These are phyloP conservation scores for Coreoperca whiteheadi DNA, from an alignment of 2,113 vertebrate genomes.

Conservation along the genomic window DNA sequence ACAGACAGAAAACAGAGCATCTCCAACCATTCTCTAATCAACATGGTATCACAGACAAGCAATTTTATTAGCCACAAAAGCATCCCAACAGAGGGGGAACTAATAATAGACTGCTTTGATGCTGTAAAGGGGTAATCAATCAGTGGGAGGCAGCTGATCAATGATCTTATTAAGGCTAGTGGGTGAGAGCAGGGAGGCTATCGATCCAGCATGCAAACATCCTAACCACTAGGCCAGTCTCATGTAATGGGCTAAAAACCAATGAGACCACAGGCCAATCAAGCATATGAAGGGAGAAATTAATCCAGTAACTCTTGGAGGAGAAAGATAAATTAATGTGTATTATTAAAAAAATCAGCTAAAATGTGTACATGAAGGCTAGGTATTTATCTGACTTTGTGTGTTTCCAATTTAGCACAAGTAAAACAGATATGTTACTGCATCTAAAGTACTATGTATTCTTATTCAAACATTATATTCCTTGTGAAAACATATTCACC, in stretches of 20 bases:
- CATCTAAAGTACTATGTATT: background rate
- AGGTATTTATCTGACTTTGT: background rate
- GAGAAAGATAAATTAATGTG: background rate
- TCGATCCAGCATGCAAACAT: conserved; percentile 79
- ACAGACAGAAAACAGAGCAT: background rate
- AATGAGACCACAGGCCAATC: conserved; percentile 32
- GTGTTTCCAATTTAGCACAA: conserved; percentile 8
- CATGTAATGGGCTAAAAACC: conserved; percentile 40
- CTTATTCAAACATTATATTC: background rate
- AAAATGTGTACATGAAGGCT: conserved; percentile 9
- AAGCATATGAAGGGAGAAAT: conserved; percentile 5
- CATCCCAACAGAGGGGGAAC: conserved; percentile 54
- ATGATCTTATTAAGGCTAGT: conserved; percentile 81
- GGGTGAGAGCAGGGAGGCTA: conserved; percentile 68
- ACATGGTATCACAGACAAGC: conserved; percentile 33
- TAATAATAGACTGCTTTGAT: conserved; percentile 76
- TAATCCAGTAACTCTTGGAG: conserved; percentile 11
- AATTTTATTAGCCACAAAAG: conserved; percentile 67
- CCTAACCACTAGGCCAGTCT: conserved; percentile 45
- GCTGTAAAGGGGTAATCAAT: conserved; percentile 77
- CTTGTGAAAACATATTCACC: background rate
- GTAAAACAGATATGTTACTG: background rate
- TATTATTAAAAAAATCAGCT: background rate
- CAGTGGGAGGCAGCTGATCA: conserved; percentile 81
- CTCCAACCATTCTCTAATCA: conserved; percentile 29